Conservation (phyloP, 2,113 vertebrate species). For the Hoplias malabaricus region DNA sequence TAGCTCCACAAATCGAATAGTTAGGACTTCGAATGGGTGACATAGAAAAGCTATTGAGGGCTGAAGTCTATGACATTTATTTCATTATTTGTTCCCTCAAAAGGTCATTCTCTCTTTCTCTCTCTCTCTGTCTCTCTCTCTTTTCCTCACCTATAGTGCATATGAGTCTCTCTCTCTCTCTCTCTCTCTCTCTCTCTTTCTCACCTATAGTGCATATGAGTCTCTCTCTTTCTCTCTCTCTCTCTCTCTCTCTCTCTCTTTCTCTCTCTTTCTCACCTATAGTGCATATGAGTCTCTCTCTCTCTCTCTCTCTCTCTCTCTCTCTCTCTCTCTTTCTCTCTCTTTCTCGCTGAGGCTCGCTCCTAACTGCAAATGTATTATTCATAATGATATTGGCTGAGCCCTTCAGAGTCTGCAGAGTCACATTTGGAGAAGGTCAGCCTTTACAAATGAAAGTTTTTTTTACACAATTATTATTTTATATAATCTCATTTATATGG, state of each 20-base stretch:
- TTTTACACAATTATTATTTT: too few species aligned
- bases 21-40: not conserved
- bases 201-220: too few species aligned
- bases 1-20: constrained; percentile 11
- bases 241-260: too few species aligned
- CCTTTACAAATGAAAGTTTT: not conserved
- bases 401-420: too few species aligned
- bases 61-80: not conserved
- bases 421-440: too few species aligned
- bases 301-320: not conserved
- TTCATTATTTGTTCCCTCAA: not conserved
- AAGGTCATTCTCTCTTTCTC: not conserved
- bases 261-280: too few species aligned
- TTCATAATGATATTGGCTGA: not conserved
- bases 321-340: not conserved
- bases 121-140: not conserved
- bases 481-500: too few species aligned
- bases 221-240: too few species aligned
- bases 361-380: not conserved
- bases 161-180: too few species aligned
- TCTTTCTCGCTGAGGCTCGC: not conserved
- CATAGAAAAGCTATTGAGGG: constrained; percentile 16
- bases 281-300: too few species aligned
- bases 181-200: too few species aligned
- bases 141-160: too few species aligned